These are phyloP conservation scores for Chloroceryle inda DNA, from an alignment of 2,797 vertebrate genomes.

Conservation along the genomic window DNA sequence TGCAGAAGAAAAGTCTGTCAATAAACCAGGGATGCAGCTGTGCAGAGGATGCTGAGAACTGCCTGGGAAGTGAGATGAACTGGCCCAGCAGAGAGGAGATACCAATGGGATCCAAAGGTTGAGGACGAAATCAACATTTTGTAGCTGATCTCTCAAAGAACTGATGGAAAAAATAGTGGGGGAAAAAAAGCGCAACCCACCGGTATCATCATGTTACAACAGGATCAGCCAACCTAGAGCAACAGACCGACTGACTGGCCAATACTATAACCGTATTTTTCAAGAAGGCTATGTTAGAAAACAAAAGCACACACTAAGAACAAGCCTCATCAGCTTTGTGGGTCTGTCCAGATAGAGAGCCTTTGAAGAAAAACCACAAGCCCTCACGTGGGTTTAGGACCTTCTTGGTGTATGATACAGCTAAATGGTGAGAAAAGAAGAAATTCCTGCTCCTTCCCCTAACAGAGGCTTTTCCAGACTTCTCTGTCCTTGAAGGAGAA, in stretches of 20 bases:
- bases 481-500: neutral
- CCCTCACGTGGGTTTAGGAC: fast-evolving
- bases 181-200: neutral
- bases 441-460: neutral
- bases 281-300: neutral
- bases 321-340: neutral
- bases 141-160: neutral
- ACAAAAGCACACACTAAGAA: neutral
- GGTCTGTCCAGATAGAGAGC: fast-evolving
- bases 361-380: constrained; percentile 3
- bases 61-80: neutral
- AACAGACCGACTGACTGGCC: neutral
- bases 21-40: neutral
- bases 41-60: neutral
- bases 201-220: neutral
- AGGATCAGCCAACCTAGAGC: neutral
- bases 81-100: neutral
- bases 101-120: neutral
- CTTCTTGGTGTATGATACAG: neutral
- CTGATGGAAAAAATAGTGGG: neutral
- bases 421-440: neutral
- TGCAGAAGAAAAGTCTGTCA: neutral
- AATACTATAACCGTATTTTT: constrained; percentile 11
- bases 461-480: neutral
- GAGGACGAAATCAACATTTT: neutral